These are phyloP conservation scores for Natrix natrix DNA, from an alignment of 2,797 vertebrate genomes.

Conservation along the genomic window DNA sequence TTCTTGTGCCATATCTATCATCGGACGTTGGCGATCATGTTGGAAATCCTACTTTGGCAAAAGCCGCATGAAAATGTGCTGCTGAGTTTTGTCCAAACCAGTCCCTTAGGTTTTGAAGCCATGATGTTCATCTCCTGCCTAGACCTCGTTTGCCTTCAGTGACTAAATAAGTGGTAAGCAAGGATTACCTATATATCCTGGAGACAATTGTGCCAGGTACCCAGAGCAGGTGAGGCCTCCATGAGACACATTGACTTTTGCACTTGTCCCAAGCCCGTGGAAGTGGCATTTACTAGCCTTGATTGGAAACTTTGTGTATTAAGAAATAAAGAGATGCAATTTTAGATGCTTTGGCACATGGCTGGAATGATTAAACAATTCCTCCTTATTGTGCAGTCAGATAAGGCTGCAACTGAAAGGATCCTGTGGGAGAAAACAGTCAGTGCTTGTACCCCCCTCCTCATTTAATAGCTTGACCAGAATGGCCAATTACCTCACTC, in stretches of 20 bases:
- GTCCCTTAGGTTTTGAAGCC: too few species aligned
- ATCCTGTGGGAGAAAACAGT: background rate
- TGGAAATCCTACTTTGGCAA: too few species aligned
- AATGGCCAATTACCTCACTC: conserved; percentile 81
- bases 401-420: background rate
- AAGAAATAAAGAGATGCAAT: background rate
- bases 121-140: too few species aligned
- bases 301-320: background rate
- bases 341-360: background rate
- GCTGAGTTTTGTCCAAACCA: too few species aligned
- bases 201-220: background rate
- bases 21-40: too few species aligned
- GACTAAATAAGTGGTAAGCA: background rate
- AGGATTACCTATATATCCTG: background rate
- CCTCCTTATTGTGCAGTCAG: background rate
- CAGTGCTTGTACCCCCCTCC: background rate
- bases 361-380: background rate
- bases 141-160: background rate
- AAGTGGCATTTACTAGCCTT: background rate
- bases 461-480: background rate
- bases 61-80: too few species aligned
- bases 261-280: background rate
- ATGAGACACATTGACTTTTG: background rate
- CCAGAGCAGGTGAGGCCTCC: too few species aligned
- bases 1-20: too few species aligned